Conservation (phyloP, 2,113 vertebrate species). For the Aspidoscelis tigris region DNA sequence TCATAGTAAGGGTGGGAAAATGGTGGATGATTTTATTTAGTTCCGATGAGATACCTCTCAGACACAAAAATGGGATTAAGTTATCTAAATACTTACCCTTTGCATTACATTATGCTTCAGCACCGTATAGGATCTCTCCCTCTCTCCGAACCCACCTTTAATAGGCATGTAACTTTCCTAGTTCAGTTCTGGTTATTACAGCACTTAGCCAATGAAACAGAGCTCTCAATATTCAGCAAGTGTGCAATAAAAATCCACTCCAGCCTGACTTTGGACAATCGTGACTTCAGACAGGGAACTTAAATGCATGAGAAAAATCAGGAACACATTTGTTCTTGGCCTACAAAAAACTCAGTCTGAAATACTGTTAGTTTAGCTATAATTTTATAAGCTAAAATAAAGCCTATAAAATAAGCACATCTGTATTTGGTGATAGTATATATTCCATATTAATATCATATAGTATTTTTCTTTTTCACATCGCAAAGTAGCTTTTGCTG, state of each 20-base stretch:
- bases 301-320: constrained; percentile 8
- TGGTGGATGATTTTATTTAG: too few species aligned
- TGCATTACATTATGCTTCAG: neutral
- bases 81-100: neutral
- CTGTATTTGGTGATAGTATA: too few species aligned
- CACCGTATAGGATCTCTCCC: neutral
- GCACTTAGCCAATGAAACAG: constrained; percentile 28
- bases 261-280: neutral
- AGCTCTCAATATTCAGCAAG: neutral
- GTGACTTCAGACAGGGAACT: neutral
- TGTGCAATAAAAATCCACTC: constrained; percentile 13
- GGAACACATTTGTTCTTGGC: constrained; percentile 2
- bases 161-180: neutral
- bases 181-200: neutral
- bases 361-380: neutral
- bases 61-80: too few species aligned
- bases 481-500: neutral
- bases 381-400: neutral
- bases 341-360: neutral
- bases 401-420: too few species aligned
- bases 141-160: too few species aligned
- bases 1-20: neutral
- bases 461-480: neutral
- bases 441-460: neutral
- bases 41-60: too few species aligned